Conservation (phyloP, 2,113 vertebrate genomes). For the Lepus europaeus region DNA sequence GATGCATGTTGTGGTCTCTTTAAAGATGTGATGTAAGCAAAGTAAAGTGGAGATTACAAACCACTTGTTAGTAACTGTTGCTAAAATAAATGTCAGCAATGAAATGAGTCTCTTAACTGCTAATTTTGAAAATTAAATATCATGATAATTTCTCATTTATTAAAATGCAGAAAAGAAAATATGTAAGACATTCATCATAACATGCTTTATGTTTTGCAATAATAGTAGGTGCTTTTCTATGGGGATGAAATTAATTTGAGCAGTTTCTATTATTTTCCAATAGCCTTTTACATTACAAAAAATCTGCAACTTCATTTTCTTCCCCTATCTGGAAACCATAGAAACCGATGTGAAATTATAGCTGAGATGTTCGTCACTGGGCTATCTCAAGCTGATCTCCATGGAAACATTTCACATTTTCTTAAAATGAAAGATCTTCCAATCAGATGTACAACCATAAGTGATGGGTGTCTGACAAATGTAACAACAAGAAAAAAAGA, state of each 20-base stretch:
- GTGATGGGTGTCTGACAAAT: slow-evolving; percentile 84
- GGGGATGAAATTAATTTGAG: slow-evolving; percentile 72
- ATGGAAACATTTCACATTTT: slow-evolving; percentile 90
- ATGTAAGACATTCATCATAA: background rate
- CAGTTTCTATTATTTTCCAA: slow-evolving; percentile 76
- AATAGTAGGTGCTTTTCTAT: slow-evolving; percentile 59
- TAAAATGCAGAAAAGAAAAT: slow-evolving; percentile 16
- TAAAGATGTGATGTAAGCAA: background rate
- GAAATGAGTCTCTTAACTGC: background rate
- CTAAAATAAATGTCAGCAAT: slow-evolving; percentile 33
- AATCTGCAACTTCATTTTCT: slow-evolving; percentile 83
- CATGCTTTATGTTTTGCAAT: slow-evolving; percentile 44
- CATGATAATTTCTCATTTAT: slow-evolving; percentile 5
- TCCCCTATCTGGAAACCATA: slow-evolving; percentile 90
- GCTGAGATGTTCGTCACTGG: slow-evolving; percentile 90
- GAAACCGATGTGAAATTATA: slow-evolving; percentile 90
- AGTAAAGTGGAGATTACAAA: background rate
- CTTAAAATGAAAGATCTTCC: slow-evolving; percentile 86
- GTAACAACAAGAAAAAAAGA: slow-evolving; percentile 66
- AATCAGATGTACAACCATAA: slow-evolving; percentile 83
- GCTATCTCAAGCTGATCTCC: slow-evolving; percentile 91
- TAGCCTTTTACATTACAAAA: slow-evolving; percentile 80
- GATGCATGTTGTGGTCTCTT: background rate
- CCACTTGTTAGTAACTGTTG: slow-evolving; percentile 28
- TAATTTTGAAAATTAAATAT: slow-evolving; percentile 42